phyloP scores from a whole-genome alignment of 2,797 vertebrate genomes.

The Ptychobarbus kaznakovi region DNA sequence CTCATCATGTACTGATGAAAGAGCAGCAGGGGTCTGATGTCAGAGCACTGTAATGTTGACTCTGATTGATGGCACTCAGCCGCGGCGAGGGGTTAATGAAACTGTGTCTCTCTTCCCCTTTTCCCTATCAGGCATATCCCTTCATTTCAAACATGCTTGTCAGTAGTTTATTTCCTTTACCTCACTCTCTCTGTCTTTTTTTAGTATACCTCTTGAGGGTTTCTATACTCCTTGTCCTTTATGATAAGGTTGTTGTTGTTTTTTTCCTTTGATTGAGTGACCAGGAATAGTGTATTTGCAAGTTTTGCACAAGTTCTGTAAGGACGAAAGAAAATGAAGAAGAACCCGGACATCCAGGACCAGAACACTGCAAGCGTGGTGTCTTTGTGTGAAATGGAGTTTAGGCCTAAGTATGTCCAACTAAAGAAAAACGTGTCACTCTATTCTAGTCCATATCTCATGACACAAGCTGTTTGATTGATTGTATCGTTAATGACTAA shows the following conservation, averaged over 20 bases:
- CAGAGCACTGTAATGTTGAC: constrained; percentile 66
- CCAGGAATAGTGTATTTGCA: not conserved
- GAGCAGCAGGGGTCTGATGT: constrained; percentile 71
- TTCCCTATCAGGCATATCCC: too few species aligned
- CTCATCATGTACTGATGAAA: constrained; percentile 65
- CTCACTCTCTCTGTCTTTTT: not conserved
- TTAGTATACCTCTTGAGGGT: not conserved
- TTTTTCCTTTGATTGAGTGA: not conserved
- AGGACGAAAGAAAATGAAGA: not conserved
- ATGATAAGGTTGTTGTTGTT: not conserved
- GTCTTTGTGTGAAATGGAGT: not conserved
- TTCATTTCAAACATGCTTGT: constrained; percentile 11
- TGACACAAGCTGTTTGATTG: not conserved
- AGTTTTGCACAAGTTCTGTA: not conserved
- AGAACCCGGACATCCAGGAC: not conserved
- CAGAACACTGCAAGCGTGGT: not conserved
- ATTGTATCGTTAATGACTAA: not conserved
- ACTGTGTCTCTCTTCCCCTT: constrained; percentile 35
- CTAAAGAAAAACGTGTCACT: not conserved
- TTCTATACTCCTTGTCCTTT: not conserved
- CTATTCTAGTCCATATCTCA: not conserved
- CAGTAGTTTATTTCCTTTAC: not conserved
- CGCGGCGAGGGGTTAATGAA: constrained; percentile 69
- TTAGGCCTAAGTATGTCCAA: not conserved
- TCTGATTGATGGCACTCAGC: constrained; percentile 68